A percentile compares a stretch with the other conserved stretches of the same genome.
Conservation (phyloP, 1,140 invertebrate species). For the Uloborus diversus region DNA sequence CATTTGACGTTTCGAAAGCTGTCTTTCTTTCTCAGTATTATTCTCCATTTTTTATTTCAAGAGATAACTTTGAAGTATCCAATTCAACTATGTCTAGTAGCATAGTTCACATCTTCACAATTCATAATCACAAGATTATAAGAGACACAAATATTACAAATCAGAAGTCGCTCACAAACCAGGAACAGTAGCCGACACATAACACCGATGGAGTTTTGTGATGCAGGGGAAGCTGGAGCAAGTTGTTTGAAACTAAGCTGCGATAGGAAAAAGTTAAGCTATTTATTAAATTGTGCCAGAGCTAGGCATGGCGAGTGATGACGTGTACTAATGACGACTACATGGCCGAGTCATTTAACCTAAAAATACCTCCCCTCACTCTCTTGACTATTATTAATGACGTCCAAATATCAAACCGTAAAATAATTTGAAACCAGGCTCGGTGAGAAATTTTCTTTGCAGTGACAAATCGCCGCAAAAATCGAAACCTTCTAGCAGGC, state of each 20-base stretch:
- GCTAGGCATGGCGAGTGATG: not conserved
- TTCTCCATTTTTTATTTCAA: no score
- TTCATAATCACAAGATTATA: no score
- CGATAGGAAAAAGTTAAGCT: not conserved
- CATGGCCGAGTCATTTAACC: slow-evolving; percentile 10
- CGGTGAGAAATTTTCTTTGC: slow-evolving; percentile 17
- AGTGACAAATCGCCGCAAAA: slow-evolving; percentile 51
- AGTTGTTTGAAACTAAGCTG: not conserved
- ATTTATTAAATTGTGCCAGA: not conserved
- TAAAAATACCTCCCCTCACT: slow-evolving; percentile 27
- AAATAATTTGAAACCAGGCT: slow-evolving; percentile 20
- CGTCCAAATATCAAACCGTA: slow-evolving; percentile 25
- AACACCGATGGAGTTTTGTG: no score
- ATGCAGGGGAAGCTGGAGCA: no score
- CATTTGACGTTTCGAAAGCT: no score
- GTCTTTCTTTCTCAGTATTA: no score
- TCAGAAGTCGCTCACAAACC: no score
- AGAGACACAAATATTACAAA: no score
- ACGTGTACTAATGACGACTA: slow-evolving; percentile 36
- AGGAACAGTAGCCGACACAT: no score
- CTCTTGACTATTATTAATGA: slow-evolving; percentile 39
- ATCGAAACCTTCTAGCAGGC: slow-evolving; percentile 32
- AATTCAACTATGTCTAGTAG: no score
- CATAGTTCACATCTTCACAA: no score
- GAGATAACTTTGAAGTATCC: no score